Conservation (phyloP, 2,113 vertebrate genomes). For the Larimichthys polyactis region DNA sequence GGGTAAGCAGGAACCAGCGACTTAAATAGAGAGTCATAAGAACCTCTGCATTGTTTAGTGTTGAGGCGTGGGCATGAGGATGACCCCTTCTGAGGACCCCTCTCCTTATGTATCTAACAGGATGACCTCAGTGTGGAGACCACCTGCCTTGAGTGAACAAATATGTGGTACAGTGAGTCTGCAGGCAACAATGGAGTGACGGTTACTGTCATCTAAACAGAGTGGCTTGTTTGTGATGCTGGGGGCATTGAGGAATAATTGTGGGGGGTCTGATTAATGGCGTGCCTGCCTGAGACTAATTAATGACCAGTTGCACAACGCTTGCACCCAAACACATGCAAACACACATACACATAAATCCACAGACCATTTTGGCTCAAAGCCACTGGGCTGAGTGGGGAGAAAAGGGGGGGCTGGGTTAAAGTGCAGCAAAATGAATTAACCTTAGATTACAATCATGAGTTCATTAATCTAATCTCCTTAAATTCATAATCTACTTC, state of each 20-base stretch:
- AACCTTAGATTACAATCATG: slow-evolving; percentile 78
- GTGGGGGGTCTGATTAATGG: slow-evolving; percentile 72
- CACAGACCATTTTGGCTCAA: slow-evolving; percentile 48
- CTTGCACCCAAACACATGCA: slow-evolving; percentile 33
- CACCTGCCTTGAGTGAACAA: slow-evolving; percentile 75
- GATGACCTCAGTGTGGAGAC: slow-evolving; percentile 74
- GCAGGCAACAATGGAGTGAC: slow-evolving; percentile 69
- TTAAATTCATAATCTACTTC: slow-evolving; percentile 72
- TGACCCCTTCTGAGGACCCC: slow-evolving; percentile 45
- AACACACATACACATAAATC: slow-evolving; percentile 40
- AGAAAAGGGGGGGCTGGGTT: slow-evolving; percentile 33
- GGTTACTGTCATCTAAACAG: slow-evolving; percentile 72
- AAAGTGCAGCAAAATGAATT: slow-evolving; percentile 73
- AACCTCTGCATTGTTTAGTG: slow-evolving; percentile 42
- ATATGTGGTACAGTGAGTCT: slow-evolving; percentile 67
- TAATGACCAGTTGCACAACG: slow-evolving; percentile 66
- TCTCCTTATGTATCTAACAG: slow-evolving; percentile 64
- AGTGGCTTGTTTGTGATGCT: slow-evolving; percentile 33
- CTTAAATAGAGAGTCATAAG: slow-evolving; percentile 51
- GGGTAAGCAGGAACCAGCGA: neutral
- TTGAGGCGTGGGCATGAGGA: slow-evolving; percentile 33
- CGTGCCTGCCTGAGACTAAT: slow-evolving; percentile 58
- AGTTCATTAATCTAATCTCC: slow-evolving; percentile 78
- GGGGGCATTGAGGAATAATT: slow-evolving; percentile 51
- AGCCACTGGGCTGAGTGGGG: slow-evolving; percentile 25